Base-by-base conservation (phyloP, 1,140 invertebrate genomes). In the Zaprionus davidi region DNA sequence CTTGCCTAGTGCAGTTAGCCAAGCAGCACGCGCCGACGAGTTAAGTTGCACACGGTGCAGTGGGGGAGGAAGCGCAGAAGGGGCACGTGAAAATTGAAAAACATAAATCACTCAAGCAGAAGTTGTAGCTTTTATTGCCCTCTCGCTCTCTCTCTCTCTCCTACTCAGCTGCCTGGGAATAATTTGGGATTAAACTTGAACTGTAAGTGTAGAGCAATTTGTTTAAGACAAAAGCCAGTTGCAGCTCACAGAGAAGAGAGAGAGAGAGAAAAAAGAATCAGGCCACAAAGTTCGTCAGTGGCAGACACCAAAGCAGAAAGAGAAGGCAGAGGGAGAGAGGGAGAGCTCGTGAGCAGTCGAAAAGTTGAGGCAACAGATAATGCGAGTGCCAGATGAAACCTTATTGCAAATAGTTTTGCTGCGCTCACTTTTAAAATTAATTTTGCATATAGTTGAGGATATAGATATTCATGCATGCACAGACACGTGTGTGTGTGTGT, bases 181-280 rank as follows among this genome's bases (percentile, higher is more conserved):
- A 90, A 90, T 85, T 90, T 90, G 73, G 78, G 71, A 85, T 90
- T 90, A 90, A 85, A 82, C 76, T 90, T 85, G 80, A 90, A 90
- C 83, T 71, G 76, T 85, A 84, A 90, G 82, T 90, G 81, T 90
- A 82, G 90, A 85, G 85, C 85, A 90, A 90, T 90, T 90, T 90
- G 85, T 90, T 85, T 81, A 79, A 82, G 73, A 90, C 85, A 85
- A 90, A 85, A 86, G 70, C 79, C 78, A 85, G 68, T 88, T 81
- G 74, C 49, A 56, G 64, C 69, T 36, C 55, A 46, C n/a, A 51
- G 34, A 41, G 26, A 57, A 20, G 51, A 46, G 9, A 62, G 34
- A 41, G 1, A 20, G 12, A 36, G 26, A 2, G 11, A 28, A 51
- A 26, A 12, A 56, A 31, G 34, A 74, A 69, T 75, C 76, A 76